Percentiles rank a stretch among this genome's conserved stretches.
phyloP scores from a whole-genome alignment of 1,140 invertebrate genomes.

The Aphelenchoides fujianensis region DNA sequence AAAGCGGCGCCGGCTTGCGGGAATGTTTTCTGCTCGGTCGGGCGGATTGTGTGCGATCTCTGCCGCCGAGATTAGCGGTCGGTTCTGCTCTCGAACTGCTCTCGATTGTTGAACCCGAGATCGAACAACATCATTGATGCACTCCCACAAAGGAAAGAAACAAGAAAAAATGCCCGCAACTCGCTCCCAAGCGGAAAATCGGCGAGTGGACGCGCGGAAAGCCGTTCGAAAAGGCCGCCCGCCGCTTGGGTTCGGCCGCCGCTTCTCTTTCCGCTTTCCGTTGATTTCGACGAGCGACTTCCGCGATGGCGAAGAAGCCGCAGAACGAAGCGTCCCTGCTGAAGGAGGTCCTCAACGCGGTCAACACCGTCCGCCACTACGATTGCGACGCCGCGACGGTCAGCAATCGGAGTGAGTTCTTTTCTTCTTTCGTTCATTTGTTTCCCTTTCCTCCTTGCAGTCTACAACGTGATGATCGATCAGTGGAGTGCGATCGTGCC shows the following conservation, averaged over 20 bases:
- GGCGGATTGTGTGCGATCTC: no score
- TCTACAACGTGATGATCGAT: background rate
- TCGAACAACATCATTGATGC: no score
- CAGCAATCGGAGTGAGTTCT: background rate
- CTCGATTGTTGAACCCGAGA: no score
- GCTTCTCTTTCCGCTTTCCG: background rate
- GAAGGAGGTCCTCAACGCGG: background rate
- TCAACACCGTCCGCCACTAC: background rate
- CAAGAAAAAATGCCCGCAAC: no score
- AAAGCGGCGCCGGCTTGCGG: no score
- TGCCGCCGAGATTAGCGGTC: no score
- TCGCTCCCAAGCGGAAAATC: background rate
- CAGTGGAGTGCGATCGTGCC: background rate
- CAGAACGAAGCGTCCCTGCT: background rate
- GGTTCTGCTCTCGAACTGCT: no score
- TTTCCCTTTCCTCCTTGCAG: background rate
- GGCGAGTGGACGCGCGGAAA: conserved; percentile 1
- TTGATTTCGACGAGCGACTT: background rate
- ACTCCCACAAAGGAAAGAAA: no score
- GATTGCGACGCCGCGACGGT: conserved; percentile 2
- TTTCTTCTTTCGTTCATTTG: background rate
- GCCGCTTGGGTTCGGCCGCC: no score
- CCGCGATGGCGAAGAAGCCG: background rate
- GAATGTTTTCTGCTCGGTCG: no score
- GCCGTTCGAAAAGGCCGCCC: no score